Percentiles rank a stretch among this genome's conserved stretches.
Conservation (phyloP, 2,113 vertebrate genomes). For the Podiceps cristatus region DNA sequence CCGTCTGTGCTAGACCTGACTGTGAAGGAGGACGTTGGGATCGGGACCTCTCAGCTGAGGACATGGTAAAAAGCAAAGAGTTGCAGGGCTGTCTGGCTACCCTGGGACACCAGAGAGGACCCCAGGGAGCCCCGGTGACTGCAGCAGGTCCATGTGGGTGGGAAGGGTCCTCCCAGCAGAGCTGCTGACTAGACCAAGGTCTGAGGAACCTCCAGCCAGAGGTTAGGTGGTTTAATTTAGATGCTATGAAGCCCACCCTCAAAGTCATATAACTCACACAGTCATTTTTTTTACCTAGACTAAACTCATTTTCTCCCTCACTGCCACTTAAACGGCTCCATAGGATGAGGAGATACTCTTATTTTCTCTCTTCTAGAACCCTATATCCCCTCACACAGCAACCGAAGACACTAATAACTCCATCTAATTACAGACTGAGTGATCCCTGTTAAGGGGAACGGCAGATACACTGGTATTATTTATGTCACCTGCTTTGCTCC, state of each 20-base stretch:
- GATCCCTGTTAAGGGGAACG: background rate
- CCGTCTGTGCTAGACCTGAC: background rate
- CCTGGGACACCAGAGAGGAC: background rate
- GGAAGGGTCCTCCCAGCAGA: background rate
- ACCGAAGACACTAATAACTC: constrained; percentile 27
- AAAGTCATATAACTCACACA: background rate
- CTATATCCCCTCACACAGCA: background rate
- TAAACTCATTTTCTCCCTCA: background rate
- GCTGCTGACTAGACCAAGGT: background rate
- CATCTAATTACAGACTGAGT: background rate
- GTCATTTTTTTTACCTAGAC: background rate
- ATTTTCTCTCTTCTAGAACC: background rate
- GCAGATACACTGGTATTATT: background rate
- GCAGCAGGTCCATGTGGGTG: background rate
- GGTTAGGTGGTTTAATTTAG: background rate
- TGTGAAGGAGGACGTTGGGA: accelerated
- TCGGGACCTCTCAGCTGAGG: background rate
- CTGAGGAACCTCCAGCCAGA: background rate
- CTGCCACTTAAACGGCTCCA: background rate
- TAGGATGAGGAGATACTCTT: background rate
- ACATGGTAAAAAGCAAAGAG: accelerated
- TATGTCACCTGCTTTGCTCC: constrained; percentile 44
- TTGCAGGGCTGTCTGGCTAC: background rate
- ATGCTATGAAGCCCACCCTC: background rate
- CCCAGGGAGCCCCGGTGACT: background rate